These are phyloP conservation scores for Cephus rjabovi DNA, from an alignment of 2,888 invertebrate genomes.

Conservation along the genomic window DNA sequence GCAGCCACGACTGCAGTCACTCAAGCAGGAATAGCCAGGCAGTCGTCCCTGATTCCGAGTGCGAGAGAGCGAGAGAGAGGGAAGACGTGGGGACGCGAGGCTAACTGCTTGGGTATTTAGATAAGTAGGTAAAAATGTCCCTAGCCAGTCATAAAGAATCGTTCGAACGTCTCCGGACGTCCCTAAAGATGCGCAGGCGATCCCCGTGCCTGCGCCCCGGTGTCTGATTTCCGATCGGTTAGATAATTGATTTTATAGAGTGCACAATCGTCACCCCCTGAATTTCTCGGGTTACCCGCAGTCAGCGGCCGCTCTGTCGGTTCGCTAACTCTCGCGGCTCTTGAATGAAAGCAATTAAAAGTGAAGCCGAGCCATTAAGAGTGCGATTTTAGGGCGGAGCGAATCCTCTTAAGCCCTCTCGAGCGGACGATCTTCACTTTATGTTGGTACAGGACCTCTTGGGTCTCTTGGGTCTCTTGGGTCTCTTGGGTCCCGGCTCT, in stretches of 20 bases:
- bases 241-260: background rate
- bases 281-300: constrained; percentile 1
- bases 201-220: background rate
- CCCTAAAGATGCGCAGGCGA: background rate
- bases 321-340: background rate
- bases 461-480: no score
- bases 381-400: constrained; percentile 7
- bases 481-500: background rate
- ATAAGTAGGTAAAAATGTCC: no score
- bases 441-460: background rate
- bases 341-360: constrained; percentile 1
- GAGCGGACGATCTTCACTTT: background rate
- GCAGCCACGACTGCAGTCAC: no score
- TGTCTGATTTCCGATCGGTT: constrained; percentile 2
- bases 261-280: background rate
- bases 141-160: no score
- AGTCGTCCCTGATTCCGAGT: no score
- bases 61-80: no score
- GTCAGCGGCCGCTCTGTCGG: background rate
- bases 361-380: constrained; percentile 4
- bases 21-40: no score
- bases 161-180: background rate
- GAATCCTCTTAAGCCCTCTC: constrained; percentile 3
- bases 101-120: no score
- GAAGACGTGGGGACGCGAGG: no score